Evolutionary conservation across 2,888 invertebrate species (phyloP), one percentile per base, ranked within the genome.

Genomic region (Cheilosia soror): DNA sequence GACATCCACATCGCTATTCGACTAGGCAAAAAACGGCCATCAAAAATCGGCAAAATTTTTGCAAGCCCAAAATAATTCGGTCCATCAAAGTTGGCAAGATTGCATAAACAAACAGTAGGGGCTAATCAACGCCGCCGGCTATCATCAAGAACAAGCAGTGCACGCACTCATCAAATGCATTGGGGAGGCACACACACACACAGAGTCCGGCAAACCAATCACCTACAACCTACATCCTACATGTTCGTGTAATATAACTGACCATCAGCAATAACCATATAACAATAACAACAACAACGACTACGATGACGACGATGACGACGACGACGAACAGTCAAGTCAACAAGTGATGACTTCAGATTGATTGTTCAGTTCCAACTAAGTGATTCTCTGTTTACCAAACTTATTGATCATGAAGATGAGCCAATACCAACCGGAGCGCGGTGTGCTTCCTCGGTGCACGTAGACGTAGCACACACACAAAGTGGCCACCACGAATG

Each of bases 371-470:
- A 81, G 85, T 85, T 80, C 85, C 85, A 85, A 85, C 85, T 85
- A 85, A 85, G 85, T 85, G 85, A 85, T 85, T 85, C 85, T 81
- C 80, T 85, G 85, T 85, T 84, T 84, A 80, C 84, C 80, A 78
- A 81, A 81, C 87, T 84, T 85, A 87, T 87, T 84, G 87, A 87
- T 84, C 87, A 73, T 87, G 87, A 85, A 87, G 84, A 87, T 84
- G 87, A 84, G 87, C 84, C 84, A 87, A 87, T 79, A 79, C 83
- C 87, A 84, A 84, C 72, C 75, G 68, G 84, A 84, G 78, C 84
- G 77, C 76, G 42, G 72, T 72, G 55, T 60, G 58, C 58, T 37
- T 37, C 37, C 15, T 25, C 15, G 31, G 37, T 69, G 7, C 60
- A 83, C 65, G 76, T 55, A 62, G 76, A 78, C 33, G 51, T 33